Conservation (phyloP, 1,140 invertebrate genomes). For the Adoxophyes honmai region DNA sequence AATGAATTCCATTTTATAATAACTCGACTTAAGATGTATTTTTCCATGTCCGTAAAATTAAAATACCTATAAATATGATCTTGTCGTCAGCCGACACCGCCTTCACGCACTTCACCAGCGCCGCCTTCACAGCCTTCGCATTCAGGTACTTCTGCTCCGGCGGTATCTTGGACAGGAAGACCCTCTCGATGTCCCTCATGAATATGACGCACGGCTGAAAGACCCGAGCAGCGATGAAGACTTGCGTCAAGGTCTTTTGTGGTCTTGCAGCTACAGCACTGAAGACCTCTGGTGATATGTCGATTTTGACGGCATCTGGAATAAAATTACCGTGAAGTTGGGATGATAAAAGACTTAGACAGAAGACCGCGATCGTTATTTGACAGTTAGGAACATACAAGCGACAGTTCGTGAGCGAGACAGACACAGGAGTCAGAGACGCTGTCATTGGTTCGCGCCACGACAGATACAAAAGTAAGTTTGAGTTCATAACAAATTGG, state of each 20-base stretch:
- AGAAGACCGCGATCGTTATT: no score
- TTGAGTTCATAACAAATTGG: no score
- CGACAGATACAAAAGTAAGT: no score
- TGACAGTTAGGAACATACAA: no score
- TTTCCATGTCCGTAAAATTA: no score
- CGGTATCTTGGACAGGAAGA: slow-evolving; percentile 29
- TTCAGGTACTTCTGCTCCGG: slow-evolving; percentile 18
- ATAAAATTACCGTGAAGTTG: background rate
- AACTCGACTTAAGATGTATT: no score
- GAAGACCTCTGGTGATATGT: slow-evolving; percentile 39
- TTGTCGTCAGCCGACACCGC: slow-evolving; percentile 25
- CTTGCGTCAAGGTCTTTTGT: slow-evolving; percentile 20
- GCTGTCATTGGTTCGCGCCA: no score
- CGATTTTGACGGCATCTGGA: slow-evolving; percentile 42
- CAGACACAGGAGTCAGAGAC: no score
- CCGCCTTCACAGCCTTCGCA: slow-evolving; percentile 18
- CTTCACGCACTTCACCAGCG: slow-evolving; percentile 21
- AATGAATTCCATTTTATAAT: no score
- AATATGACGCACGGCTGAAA: slow-evolving; percentile 39
- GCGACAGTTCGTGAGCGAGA: no score
- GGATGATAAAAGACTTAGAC: no score
- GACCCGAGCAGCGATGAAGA: slow-evolving; percentile 26
- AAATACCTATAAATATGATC: slow-evolving; percentile 35
- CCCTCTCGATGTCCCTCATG: slow-evolving; percentile 34
- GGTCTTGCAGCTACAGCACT: slow-evolving; percentile 23